Base-by-base conservation (phyloP, 2,113 vertebrate species). In the Muscicapa adusta region DNA sequence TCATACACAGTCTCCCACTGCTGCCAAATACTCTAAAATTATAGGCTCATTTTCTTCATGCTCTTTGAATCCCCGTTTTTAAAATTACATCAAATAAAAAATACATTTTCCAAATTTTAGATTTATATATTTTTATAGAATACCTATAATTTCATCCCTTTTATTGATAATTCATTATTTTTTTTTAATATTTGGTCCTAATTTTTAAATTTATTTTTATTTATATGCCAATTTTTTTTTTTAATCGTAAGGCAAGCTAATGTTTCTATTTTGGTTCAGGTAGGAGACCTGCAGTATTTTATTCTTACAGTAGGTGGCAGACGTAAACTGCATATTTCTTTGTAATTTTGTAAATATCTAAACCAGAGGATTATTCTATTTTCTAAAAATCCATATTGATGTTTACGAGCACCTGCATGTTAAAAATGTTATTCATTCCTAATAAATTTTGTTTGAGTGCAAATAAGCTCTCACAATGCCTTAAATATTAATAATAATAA, bases 221-320 rank as follows among this genome's bases (percentile, higher is more conserved):
- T 43, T 57, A 16, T 66, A 73, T 50, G 4, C 1, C 8, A 51
- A 10, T 6, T 40, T 18, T 48, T 8, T 20, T 48, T 34, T n/a
- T 23, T 2, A 6, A 10, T 54, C 5, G 13, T 58, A 72, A 91
- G 17, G 8, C 4, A n/a, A 19, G 50, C 6, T 29, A 33, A n/a
- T 23, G 1, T 75, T 73, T 50, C 25, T 72, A 26, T 60, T 74
- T 63, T 51, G 4, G 16, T 43, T 61, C 23, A 45, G 48, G 47
- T 23, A 53, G 33, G 43, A 74, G 5, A 73, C 3, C 12, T 83
- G 92, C 53, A 95, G 18, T 94, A 87, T 92, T n/a, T 53, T 40
- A 29, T 84, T 79, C 10, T 14, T 77, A 85, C 98, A 97, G 94
- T 96, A 98, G 98, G 82, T 98, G 98, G 98, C 98, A 98, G 94